phyloP scores from a whole-genome alignment of 2,888 invertebrate genomes.

The Mesorhabditis spiculigera region DNA sequence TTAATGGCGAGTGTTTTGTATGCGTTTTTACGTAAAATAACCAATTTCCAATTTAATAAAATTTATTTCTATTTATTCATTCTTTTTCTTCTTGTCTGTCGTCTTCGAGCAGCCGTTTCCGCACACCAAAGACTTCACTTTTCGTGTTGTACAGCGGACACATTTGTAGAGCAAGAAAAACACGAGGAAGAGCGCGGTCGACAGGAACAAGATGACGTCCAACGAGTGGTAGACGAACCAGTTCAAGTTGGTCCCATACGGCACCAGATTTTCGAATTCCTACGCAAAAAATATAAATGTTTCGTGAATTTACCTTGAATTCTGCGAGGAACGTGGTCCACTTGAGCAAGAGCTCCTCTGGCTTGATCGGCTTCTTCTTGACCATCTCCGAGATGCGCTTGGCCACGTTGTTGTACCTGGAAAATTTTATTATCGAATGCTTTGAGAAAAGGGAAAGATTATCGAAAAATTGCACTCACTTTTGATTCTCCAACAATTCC shows the following conservation, averaged over 20 bases:
- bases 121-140: too few species aligned
- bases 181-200: slow-evolving; percentile 17
- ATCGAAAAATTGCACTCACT: slow-evolving; percentile 10
- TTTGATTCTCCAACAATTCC: slow-evolving; percentile 15
- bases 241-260: slow-evolving; percentile 33
- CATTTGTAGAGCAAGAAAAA: slow-evolving; percentile 21
- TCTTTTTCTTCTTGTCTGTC: too few species aligned
- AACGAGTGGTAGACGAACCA: slow-evolving; percentile 39
- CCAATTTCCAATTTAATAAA: too few species aligned
- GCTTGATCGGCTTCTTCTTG: slow-evolving; percentile 33
- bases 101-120: too few species aligned
- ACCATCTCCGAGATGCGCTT: slow-evolving; percentile 36
- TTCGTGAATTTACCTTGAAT: slow-evolving; percentile 21
- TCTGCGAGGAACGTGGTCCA: slow-evolving; percentile 44
- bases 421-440: too few species aligned
- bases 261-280: slow-evolving; percentile 9
- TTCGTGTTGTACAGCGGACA: neutral
- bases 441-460: too few species aligned
- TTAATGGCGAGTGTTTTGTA: too few species aligned
- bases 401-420: slow-evolving; percentile 27
- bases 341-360: slow-evolving; percentile 34
- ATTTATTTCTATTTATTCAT: too few species aligned
- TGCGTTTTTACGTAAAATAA: too few species aligned
- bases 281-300: too few species aligned
- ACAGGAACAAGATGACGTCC: slow-evolving; percentile 31